Evolutionary conservation across 2,113 vertebrate species (phyloP), one percentile per base, ranked within the genome.

Genomic region (Marcusenius ussheri): DNA sequence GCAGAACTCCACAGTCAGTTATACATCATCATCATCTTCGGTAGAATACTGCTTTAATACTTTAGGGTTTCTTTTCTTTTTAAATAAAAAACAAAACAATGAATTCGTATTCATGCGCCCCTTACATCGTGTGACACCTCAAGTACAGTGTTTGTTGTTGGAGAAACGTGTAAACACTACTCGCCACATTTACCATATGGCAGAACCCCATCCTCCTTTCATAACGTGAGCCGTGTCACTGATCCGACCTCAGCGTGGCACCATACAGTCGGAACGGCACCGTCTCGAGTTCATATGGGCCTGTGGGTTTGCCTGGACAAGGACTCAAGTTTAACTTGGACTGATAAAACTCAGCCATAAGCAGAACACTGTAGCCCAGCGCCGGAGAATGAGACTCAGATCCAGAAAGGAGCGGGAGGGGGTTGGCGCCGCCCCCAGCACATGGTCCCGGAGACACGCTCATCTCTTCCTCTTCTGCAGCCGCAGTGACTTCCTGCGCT

Each of bases 381-480:
- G 27, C 27, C 31, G 1, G 50, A 87, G 5, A 84, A 84, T 6
- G n/a, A 42, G 85, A 35, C 85, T 51, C 39, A 0, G 17, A 7
- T n/a, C 27, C 27, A 21, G 56, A 66, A 88, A 9, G 8, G 21
- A 19, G 53, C 13, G 35, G 31, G 11, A 19, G 56, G 13, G 13
- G 39, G 45, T 13, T 11, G 31, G 50, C n/a, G 46, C 89, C 35
- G 4, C 19, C 35, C 24, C 87, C 4, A 27, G 45, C 58, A 4
- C 83, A 46, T 8, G 27, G 45, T 19, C 9, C 24, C 42, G 80
- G 24, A n/a, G 24, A 24, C 39, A 58, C 10, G 58, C 88, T 97
- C 97, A 98, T 98, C 97, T 98, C 93, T 98, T 99, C 94, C 96
- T 98, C 92, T 97, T 98, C 93, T 98, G 98, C 92, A 98, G 98